A percentile compares a stretch with the other conserved stretches of the same genome.
Conservation (phyloP, 2,113 vertebrate species). For the Thamnaconus septentrionalis region DNA sequence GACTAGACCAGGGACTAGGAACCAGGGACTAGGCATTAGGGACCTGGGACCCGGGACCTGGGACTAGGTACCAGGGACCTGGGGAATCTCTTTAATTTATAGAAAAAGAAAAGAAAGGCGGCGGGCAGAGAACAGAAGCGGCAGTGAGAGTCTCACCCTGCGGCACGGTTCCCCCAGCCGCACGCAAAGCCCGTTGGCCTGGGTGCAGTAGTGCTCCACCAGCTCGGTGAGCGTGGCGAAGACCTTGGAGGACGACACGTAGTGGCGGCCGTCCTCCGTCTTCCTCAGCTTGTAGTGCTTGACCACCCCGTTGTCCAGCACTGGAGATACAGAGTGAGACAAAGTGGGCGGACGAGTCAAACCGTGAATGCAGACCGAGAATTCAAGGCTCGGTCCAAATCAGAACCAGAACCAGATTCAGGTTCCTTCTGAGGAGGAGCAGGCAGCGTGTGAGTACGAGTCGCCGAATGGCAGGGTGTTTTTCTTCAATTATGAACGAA, state of each 20-base stretch:
- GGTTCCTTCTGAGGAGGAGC: too few relatives aligned
- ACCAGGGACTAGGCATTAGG: too few relatives aligned
- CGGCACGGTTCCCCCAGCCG: conserved; percentile 82
- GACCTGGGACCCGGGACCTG: too few relatives aligned
- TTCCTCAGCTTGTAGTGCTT: conserved; percentile 89
- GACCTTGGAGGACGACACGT: conserved; percentile 63
- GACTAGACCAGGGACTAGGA: too few relatives aligned
- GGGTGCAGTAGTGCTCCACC: conserved; percentile 79
- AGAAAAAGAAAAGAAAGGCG: neutral
- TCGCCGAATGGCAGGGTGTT: too few relatives aligned
- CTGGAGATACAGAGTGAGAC: conserved; percentile 64
- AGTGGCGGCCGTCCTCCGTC: conserved; percentile 79
- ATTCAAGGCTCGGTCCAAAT: too few relatives aligned
- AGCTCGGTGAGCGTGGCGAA: conserved; percentile 82
- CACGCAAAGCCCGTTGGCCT: conserved; percentile 83
- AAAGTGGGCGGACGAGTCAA: neutral
- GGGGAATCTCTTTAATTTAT: too few relatives aligned
- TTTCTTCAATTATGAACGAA: too few relatives aligned
- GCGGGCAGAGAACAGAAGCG: neutral
- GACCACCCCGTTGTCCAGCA: conserved; percentile 79
- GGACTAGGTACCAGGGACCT: too few relatives aligned
- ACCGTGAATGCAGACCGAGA: neutral
- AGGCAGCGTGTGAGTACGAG: too few relatives aligned
- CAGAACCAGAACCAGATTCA: too few relatives aligned
- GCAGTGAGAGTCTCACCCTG: conserved; percentile 76